Percentiles rank a stretch among this genome's conserved stretches.
phyloP scores from a whole-genome alignment of 2,113 vertebrate genomes.

The Puma concolor region DNA sequence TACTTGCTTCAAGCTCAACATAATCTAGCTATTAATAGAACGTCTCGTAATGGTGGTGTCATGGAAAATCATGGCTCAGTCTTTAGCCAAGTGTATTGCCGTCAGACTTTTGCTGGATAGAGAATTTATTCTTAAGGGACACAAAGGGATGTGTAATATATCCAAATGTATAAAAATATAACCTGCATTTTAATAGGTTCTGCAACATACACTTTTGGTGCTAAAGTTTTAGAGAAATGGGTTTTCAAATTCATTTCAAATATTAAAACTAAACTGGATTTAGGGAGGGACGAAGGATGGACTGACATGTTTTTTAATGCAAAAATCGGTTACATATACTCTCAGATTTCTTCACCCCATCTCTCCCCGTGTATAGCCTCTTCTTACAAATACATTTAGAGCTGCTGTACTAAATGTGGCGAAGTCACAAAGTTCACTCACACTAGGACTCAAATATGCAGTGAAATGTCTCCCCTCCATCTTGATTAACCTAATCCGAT shows the following conservation, averaged over 20 bases:
- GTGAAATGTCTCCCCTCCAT: not conserved
- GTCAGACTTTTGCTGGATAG: not conserved
- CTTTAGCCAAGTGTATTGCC: not conserved
- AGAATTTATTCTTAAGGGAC: not conserved
- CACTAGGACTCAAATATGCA: not conserved
- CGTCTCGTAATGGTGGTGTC: not conserved
- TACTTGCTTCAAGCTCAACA: not conserved
- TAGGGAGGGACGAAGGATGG: not conserved
- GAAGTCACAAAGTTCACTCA: not conserved
- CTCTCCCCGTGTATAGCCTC: not conserved
- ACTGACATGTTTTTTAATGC: not conserved
- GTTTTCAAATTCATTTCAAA: constrained; percentile 18
- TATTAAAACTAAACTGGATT: not conserved
- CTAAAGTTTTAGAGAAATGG: not conserved
- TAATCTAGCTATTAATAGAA: not conserved
- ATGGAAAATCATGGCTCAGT: not conserved
- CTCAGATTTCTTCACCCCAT: not conserved
- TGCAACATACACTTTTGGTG: not conserved
- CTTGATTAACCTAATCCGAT: not conserved
- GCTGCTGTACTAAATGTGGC: not conserved
- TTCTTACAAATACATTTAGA: not conserved
- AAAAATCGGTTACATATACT: not conserved
- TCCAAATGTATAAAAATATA: not conserved
- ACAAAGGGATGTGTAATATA: not conserved
- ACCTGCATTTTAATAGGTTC: not conserved